Base-by-base conservation (phyloP, 1,140 invertebrate species). In the Sitobion miscanthi region DNA sequence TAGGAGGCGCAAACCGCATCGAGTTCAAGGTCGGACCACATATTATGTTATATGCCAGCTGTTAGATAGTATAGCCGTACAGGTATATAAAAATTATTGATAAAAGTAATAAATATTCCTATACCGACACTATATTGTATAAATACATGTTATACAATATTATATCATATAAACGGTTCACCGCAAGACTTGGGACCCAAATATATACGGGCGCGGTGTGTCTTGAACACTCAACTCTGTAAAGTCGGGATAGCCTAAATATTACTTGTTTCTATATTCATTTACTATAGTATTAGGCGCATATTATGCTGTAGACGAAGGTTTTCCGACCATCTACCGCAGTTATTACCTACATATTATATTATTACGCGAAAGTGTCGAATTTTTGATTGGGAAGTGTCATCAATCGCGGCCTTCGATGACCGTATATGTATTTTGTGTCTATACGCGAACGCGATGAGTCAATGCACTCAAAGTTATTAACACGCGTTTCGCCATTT, bases 361-460 rank as follows among this genome's bases (percentile, higher is more conserved):
- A 52, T 52, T 30, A 0, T 30, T 14, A 14, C 3, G 14, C 2
- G 0, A 25, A 89, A 89, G 25, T 2, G 17, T 25, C 7, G 38
- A 57, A 57, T 57, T 89, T 38, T 14, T n/a, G 20, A 89, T 54
- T 52, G 21, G n/a, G 35, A 57, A 57, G 8, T 54, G 35, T 54
- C n/a, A 89, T 54, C 49, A 54, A 54, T 89, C 49, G 7, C 14
- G 62, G 62, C 8, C 49, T 38, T 23, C 88, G 14, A 89, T 89
- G 88, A 89, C 88, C 88, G 35, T 88, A 47, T 49, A 49, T 49
- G 30, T 88, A 88, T 88, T 49, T n/a, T 88, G 47, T 87, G 83
- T 52, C 52, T 6, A 21, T 82, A 21, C 2, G 47, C 2, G 7
- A 89, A 21, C 2, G 47, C 7, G 7, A 89, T 54, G 88, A 57